Evolutionary conservation across 2,113 vertebrate species (phyloP).

Genomic region (Scytalopus superciliaris): DNA sequence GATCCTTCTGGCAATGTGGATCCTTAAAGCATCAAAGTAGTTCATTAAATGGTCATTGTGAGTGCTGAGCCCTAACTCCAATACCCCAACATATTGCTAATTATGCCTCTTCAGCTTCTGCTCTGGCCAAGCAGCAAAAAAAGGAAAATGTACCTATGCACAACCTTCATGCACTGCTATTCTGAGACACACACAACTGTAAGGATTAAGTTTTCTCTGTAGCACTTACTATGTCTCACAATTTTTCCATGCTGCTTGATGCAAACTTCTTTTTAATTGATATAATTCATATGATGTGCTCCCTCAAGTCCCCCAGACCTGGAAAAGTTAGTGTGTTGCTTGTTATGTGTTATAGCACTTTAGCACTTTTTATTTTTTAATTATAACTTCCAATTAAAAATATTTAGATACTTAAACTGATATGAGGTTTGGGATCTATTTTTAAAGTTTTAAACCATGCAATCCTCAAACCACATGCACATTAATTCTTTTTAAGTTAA

Average conservation of each 20-base stretch:
- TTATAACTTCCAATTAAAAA: conserved; percentile 42
- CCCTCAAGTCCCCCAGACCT: not conserved
- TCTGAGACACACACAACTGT: not conserved
- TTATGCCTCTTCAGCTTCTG: not conserved
- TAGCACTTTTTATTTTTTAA: conserved; percentile 21
- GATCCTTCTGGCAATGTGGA: not conserved
- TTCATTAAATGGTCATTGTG: not conserved
- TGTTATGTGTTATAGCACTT: conserved; percentile 2
- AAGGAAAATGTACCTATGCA: not conserved
- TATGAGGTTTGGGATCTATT: not conserved
- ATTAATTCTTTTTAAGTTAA: not conserved
- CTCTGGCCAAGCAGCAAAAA: not conserved
- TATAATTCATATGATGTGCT: not conserved
- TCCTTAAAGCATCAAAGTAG: not conserved
- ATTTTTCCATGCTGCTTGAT: not conserved
- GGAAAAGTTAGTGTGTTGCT: not conserved
- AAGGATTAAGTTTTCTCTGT: not conserved
- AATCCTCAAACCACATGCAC: not conserved
- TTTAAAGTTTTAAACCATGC: not conserved
- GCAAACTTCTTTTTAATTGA: not conserved
- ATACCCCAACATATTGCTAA: not conserved
- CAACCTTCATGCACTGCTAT: not conserved
- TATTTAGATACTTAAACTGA: not conserved
- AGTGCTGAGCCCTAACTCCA: not conserved
- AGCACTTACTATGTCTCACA: not conserved